Evolutionary conservation across 2,797 vertebrate genomes (phyloP), one percentile per base, ranked within the genome.

Genomic region (Diplodus puntazzo): DNA sequence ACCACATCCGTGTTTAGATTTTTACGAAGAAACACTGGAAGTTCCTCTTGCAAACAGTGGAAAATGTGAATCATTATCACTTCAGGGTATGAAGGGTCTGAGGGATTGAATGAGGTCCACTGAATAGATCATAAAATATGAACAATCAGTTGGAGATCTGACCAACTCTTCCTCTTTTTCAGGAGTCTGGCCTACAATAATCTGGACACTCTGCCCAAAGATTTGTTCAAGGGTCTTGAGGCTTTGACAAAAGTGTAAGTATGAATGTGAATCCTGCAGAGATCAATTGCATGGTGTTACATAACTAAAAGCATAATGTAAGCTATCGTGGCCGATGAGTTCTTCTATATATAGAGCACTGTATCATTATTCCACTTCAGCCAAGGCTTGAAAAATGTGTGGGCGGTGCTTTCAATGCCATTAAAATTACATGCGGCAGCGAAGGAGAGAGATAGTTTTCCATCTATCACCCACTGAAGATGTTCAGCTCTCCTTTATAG

Each of bases 171-270:
- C 1, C 5, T 76, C 9, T 86, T 89, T 90, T 90, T 57, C 90
- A 99, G 98, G 96, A 99, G 98, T 92, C 96, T 99, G 62, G 97
- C 98, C 79, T 97, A 97, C 95, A 99, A 99, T 92, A 98, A 98
- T 89, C 96, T 99, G 63, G 96, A 98, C 77, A 96, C 97, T 0
- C 95, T 99, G 79, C 97, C 98, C 77, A 99, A 96, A 96, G 97
- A 99, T 88, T 96, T 99, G 92, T 99, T 99, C 94, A 98, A 97
- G 92, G 97, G 97, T 88, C 94, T 99, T 77, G 98, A 99, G 89
- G 97, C 98, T 59, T 95, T 99, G 92, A 99, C 97, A 39, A 99
- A 98, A 95, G 97, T 99, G 98, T 99, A 96, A 96, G 98, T 96
- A 78, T 68, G n/a, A 66, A 58, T 75, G 70, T 49, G n/a, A 54